Conservation (phyloP, 2,113 vertebrate genomes). For the Hemiprocne comata region DNA sequence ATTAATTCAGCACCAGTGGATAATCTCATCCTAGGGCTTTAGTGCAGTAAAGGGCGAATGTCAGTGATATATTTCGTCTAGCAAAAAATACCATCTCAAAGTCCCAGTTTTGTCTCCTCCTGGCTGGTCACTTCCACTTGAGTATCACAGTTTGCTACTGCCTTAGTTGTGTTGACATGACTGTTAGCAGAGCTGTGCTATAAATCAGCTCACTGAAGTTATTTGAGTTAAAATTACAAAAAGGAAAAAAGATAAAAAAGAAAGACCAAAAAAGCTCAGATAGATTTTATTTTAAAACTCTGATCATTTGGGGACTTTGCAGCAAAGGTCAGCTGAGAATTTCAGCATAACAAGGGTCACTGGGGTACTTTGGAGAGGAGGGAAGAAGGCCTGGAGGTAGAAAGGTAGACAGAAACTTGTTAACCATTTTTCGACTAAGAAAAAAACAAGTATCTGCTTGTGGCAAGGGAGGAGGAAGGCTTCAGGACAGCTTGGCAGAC, state of each 20-base stretch:
- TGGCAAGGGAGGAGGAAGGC: not conserved
- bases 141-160: fast-evolving
- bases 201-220: not conserved
- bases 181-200: not conserved
- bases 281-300: not conserved
- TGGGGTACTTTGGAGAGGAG: not conserved
- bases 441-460: not conserved
- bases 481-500: not conserved
- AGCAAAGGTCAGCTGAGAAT: not conserved
- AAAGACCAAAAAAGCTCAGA: fast-evolving
- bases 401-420: not conserved
- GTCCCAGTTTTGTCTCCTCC: not conserved
- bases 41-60: not conserved
- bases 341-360: not conserved
- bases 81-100: not conserved
- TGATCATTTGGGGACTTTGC: not conserved
- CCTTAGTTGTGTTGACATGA: not conserved
- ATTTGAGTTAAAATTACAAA: not conserved
- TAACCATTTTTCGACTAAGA: not conserved
- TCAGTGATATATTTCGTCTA: not conserved
- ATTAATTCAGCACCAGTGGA: not conserved
- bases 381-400: not conserved
- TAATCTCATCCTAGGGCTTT: not conserved
- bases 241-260: not conserved
- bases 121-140: not conserved